Percentiles rank a stretch among this genome's conserved stretches.
These are phyloP conservation scores for Dasypogon diadema DNA, from an alignment of 2,888 invertebrate species.

Conservation along the genomic window DNA sequence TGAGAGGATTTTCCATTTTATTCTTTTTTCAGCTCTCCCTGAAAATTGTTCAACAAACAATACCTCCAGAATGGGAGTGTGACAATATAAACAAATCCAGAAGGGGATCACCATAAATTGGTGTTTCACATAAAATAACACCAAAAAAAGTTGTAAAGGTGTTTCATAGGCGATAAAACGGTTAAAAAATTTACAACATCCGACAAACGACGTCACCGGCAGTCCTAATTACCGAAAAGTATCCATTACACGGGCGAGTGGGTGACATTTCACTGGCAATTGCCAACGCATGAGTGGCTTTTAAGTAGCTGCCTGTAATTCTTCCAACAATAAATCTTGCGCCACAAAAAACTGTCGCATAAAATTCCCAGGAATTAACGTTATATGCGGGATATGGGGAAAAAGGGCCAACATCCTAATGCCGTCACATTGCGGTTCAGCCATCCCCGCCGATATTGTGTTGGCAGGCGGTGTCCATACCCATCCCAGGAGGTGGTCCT, in stretches of 20 bases:
- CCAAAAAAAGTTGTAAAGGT: neutral
- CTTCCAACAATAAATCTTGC: conserved; percentile 8
- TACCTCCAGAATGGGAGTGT: too few relatives aligned
- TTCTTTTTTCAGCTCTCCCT: too few relatives aligned
- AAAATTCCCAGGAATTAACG: neutral
- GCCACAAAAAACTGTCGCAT: neutral
- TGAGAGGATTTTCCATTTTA: too few relatives aligned
- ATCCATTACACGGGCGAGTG: conserved; percentile 20
- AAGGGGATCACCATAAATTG: neutral
- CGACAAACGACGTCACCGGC: neutral
- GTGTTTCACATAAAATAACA: neutral
- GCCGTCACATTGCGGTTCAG: neutral
- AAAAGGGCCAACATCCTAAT: conserved; percentile 4
- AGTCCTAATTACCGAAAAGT: conserved; percentile 30
- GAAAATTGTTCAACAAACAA: too few relatives aligned
- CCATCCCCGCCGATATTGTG: neutral
- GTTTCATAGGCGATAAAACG: neutral
- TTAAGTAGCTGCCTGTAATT: conserved; percentile 7
- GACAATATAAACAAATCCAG: too few relatives aligned
- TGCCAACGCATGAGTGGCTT: conserved; percentile 1
- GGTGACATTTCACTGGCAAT: neutral
- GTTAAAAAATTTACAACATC: neutral
- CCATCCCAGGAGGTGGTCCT: neutral
- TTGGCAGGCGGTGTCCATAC: neutral
- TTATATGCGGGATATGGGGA: neutral